phyloP scores from a whole-genome alignment of 37 sponge, comb jelly and placozoan species.

The Dysidea cf. avara region DNA sequence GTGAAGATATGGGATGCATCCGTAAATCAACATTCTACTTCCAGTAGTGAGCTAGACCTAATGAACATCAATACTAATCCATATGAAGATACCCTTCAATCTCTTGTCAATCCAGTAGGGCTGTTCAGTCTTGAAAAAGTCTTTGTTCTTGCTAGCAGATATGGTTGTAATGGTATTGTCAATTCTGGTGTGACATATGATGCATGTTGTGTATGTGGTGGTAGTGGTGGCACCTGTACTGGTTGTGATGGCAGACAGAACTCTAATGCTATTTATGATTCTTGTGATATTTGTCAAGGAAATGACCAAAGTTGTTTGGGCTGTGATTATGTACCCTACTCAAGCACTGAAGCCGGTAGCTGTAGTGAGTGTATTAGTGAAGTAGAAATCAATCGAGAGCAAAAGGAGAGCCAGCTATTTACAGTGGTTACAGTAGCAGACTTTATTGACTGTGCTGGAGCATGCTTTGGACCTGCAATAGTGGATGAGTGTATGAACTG shows the following conservation, averaged over 20 bases:
- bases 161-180: conserved; percentile 69
- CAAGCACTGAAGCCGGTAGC: conserved; percentile 7
- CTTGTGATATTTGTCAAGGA: conserved; percentile 60
- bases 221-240: conserved; percentile 51
- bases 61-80: conserved; percentile 74
- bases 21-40: background rate
- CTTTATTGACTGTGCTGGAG: conserved; percentile 68
- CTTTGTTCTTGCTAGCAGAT: conserved; percentile 33
- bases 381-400: no score
- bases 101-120: conserved; percentile 45
- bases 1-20: conserved; percentile 77
- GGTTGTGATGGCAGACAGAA: conserved; percentile 59
- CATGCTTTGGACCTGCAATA: conserved; percentile 61
- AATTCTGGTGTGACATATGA: conserved; percentile 64
- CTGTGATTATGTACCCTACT: conserved; percentile 85
- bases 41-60: conserved; percentile 13
- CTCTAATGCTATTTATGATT: conserved; percentile 31
- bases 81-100: conserved; percentile 41
- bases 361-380: conserved; percentile 55
- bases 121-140: conserved; percentile 54
- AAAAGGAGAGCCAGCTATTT: no score
- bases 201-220: conserved; percentile 87
- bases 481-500: conserved; percentile 74
- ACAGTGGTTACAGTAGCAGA: no score
- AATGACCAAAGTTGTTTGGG: conserved; percentile 47